Evolutionary conservation across 2,888 invertebrate species (phyloP), one percentile per base, ranked within the genome.

Genomic region (Cyaniris semiargus): DNA sequence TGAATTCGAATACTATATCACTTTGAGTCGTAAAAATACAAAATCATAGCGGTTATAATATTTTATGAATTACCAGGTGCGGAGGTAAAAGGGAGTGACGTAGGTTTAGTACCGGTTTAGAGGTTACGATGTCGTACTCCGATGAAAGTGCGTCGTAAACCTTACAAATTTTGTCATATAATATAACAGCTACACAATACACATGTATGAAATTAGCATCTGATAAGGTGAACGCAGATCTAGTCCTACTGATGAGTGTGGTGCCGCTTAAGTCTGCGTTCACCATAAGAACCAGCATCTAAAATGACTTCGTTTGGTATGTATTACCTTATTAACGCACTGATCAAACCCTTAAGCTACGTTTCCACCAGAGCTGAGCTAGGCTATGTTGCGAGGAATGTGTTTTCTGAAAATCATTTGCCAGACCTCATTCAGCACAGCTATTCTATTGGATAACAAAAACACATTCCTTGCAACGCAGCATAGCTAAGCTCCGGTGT

Each of bases 111-210:
- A 81, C 76, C 81, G 74, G 77, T 83, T 81, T 77, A 79, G 76
- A 79, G 76, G 81, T 81, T 82, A 84, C 81, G 84, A 82, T 79
- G 80, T 80, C 83, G 85, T 82, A 83, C 81, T 15, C 13, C 83
- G 81, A 79, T 81, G 83, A 80, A 83, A 82, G 83, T 78, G 58
- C 77, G 77, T 82, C 85, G 81, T 87, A 85, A 86, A 85, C 83
- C 82, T 81, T 83, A 83, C 83, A 85, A 86, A 85, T 85, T 82
- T 82, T 85, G 83, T 85, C 79, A 79, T 80, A 80, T 77, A 79
- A 79, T 80, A 80, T 77, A 79, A 31, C 27, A 15, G 15, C 15
- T 15, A 23, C 15, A 15, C 44, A 44, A 6, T 15, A 23, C 15
- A 15, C 44, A 44, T 44, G 27, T 31, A 31, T 66, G 5, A 18